Percentiles rank a stretch among this genome's conserved stretches.
Evolutionary conservation across 1,140 invertebrate species (phyloP).

Genomic region (Heliconius eleuchia): DNA sequence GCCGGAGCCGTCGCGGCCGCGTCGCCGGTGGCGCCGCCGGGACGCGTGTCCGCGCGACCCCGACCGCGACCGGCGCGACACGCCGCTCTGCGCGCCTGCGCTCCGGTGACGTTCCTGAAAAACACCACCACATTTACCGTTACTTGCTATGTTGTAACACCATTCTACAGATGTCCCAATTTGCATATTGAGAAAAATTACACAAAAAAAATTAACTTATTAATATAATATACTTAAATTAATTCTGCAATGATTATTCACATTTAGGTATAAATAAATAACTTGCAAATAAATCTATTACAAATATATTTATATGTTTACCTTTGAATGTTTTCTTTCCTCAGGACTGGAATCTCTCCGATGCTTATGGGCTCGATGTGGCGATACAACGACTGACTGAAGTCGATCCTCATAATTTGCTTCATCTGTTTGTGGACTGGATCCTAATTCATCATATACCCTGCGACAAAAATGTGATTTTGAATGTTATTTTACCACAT

Average conservation of each 20-base stretch:
- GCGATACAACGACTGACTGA: slow-evolving; percentile 75
- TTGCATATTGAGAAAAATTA: background rate
- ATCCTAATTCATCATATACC: slow-evolving; percentile 72
- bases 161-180: background rate
- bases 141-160: background rate
- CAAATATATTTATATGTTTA: slow-evolving; percentile 15
- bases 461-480: slow-evolving; percentile 40
- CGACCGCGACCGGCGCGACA: slow-evolving; percentile 57
- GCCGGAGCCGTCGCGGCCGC: slow-evolving; percentile 83
- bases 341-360: slow-evolving; percentile 73
- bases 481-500: background rate
- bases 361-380: slow-evolving; percentile 66
- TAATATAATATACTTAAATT: too few relatives aligned
- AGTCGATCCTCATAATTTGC: slow-evolving; percentile 66
- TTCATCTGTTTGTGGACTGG: slow-evolving; percentile 72
- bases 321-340: slow-evolving; percentile 73
- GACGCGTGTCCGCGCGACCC: slow-evolving; percentile 57
- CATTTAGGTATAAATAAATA: background rate
- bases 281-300: background rate
- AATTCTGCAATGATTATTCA: background rate
- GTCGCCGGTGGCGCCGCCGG: slow-evolving; percentile 58
- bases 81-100: slow-evolving; percentile 41
- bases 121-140: background rate
- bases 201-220: background rate
- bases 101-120: slow-evolving; percentile 68